Evolutionary conservation across 37 sponge, comb jelly and placozoan species (phyloP), one percentile per base, ranked within the genome.

Genomic region (Diacarnus erythraeanus): DNA sequence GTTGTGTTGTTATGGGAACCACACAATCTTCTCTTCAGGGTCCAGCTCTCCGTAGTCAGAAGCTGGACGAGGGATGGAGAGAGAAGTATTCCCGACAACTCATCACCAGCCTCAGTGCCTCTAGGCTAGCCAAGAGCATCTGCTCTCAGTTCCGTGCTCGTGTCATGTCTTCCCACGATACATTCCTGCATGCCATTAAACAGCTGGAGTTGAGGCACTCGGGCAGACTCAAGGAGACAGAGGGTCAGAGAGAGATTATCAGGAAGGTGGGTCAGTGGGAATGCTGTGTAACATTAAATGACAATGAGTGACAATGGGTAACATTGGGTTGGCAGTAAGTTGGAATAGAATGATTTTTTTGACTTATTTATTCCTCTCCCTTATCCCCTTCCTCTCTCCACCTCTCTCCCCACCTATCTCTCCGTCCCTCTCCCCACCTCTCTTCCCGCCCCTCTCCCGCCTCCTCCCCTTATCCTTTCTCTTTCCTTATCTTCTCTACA

Each of bases 71-170:
- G 25, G 64, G 51, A 22, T 96, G 94, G 94, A 88, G 77, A 27
- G 86, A 88, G 78, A 89, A 89, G 71, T 82, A 89, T 42, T 88
- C 74, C 25, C 69, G 80, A 42, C 86, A 87, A 44, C 80, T 90
- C 5, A 86, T 96, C 33, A 58, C 60, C 0, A 82, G 91, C 29
- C 54, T 96, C 40, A 93, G 88, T 84, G 82, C 89, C 18, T 57
- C 83, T 4, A 78, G 86, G 33, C 89, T 96, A 31, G 89, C 97
- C 33, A 91, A 92, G 80, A 87, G 81, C 56, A 86, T 93, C 70
- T 94, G 89, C 57, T 51, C 86, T 23, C 97, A 96, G 89, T 96
- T 96, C 81, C 70, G 83, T 31, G 59, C 36, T 9, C 82, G 78
- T 34, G 84, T 93, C 69, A 80, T 75, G 33, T 57, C 90, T 30